Percentiles rank a stretch among this genome's conserved stretches.
Conservation (phyloP, 2,797 vertebrate species). For the Myotis planiceps region DNA sequence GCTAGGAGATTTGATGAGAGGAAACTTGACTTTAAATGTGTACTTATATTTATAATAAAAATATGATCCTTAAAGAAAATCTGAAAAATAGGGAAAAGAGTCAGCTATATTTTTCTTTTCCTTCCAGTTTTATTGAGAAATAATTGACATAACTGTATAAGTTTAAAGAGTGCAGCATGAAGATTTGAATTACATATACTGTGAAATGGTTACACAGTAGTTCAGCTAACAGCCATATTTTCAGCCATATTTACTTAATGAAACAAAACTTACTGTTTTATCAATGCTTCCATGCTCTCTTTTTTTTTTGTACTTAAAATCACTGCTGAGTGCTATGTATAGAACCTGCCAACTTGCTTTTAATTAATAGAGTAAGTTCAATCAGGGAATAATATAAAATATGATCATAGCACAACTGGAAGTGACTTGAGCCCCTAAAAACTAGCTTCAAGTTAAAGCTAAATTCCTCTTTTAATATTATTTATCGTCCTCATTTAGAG, state of each 20-base stretch:
- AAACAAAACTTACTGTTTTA: slow-evolving; percentile 24
- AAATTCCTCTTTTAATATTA: background rate
- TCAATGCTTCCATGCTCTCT: background rate
- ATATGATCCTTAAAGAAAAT: background rate
- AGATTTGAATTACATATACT: background rate
- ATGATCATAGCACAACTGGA: background rate
- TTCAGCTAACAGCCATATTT: background rate
- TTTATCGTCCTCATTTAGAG: background rate
- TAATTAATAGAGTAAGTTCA: slow-evolving; percentile 35
- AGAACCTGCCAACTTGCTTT: background rate
- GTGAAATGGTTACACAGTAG: background rate
- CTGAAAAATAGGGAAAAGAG: background rate
- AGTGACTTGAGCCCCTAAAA: background rate
- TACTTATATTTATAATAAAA: background rate
- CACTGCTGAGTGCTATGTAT: background rate
- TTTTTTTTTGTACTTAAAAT: background rate
- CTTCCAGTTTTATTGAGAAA: background rate
- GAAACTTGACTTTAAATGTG: background rate
- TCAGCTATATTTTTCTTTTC: background rate
- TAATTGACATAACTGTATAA: background rate
- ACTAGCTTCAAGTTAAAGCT: background rate
- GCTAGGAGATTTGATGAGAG: background rate
- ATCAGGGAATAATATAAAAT: background rate
- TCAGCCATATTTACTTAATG: background rate
- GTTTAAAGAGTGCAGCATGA: background rate